Percentiles rank a stretch among this genome's conserved stretches.
These are phyloP conservation scores for Sitta carolinensis DNA, from an alignment of 2,797 vertebrate genomes.

Conservation along the genomic window DNA sequence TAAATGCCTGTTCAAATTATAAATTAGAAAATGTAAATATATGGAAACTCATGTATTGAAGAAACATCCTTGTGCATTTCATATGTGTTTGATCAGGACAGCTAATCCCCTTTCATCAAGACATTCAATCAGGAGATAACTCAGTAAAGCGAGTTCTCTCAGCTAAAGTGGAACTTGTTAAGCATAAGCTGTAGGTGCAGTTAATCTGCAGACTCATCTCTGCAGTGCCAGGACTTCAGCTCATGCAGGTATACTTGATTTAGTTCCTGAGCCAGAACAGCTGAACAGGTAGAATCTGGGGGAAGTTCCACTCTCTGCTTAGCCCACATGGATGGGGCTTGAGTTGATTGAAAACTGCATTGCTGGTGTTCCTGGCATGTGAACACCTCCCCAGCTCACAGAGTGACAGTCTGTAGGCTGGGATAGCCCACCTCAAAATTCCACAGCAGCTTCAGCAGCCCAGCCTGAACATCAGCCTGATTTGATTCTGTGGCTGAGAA, in stretches of 20 bases:
- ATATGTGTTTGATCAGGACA: not conserved
- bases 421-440: not conserved
- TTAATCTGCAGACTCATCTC: not conserved
- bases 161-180: not conserved
- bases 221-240: not conserved
- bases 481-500: not conserved
- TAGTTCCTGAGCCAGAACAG: not conserved
- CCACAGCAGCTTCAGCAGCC: not conserved
- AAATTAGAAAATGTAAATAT: conserved; percentile 13
- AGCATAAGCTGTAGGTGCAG: not conserved
- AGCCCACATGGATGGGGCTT: fast-evolving
- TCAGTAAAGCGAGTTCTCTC: not conserved
- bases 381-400: not conserved
- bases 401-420: not conserved
- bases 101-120: not conserved
- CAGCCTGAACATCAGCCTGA: not conserved
- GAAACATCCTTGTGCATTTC: not conserved
- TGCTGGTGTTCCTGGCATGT: not conserved
- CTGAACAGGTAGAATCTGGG: not conserved
- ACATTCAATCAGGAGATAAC: not conserved
- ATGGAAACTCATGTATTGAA: not conserved
- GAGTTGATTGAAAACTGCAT: not conserved
- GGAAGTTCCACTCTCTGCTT: not conserved
- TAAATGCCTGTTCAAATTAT: conserved; percentile 15
- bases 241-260: fast-evolving